A percentile compares a stretch with the other conserved stretches of the same genome.
Evolutionary conservation across 2,797 vertebrate genomes (phyloP).

Genomic region (Darevskia mixta): DNA sequence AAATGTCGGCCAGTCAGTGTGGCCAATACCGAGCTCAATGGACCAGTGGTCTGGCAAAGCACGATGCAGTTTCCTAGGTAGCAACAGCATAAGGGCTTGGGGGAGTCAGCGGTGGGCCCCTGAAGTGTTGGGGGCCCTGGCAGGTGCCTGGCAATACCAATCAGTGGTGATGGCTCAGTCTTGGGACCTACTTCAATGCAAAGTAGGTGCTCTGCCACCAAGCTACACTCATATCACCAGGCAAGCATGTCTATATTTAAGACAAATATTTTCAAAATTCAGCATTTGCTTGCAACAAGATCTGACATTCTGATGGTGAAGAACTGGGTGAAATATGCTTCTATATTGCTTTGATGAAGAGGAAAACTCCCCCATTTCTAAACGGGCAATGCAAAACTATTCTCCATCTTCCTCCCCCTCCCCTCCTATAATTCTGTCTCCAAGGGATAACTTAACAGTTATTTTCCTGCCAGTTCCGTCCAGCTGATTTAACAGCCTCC

Average conservation of each 20-base stretch:
- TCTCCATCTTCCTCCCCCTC: slow-evolving; percentile 54
- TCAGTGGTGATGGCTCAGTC: background rate
- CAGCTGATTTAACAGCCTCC: slow-evolving; percentile 15
- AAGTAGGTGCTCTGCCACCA: background rate
- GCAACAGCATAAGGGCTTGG: too few species aligned
- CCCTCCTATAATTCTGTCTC: slow-evolving; percentile 61
- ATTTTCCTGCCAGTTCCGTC: slow-evolving; percentile 39
- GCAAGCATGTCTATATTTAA: background rate
- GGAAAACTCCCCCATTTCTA: background rate
- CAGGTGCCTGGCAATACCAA: background rate
- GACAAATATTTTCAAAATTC: background rate
- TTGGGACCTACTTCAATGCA: background rate
- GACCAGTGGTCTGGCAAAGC: too few species aligned
- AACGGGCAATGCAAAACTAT: slow-evolving; percentile 27
- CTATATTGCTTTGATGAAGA: background rate
- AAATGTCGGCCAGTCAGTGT: background rate
- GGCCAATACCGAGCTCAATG: too few species aligned
- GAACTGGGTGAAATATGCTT: background rate
- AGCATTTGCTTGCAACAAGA: too few species aligned
- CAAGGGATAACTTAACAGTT: slow-evolving; percentile 56
- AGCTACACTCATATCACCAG: background rate
- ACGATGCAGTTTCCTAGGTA: too few species aligned
- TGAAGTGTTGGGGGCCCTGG: background rate
- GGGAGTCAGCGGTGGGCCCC: too few species aligned
- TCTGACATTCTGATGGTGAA: background rate